Evolutionary conservation across 2,888 invertebrate species (phyloP).

Genomic region (Andrena dorsata): DNA sequence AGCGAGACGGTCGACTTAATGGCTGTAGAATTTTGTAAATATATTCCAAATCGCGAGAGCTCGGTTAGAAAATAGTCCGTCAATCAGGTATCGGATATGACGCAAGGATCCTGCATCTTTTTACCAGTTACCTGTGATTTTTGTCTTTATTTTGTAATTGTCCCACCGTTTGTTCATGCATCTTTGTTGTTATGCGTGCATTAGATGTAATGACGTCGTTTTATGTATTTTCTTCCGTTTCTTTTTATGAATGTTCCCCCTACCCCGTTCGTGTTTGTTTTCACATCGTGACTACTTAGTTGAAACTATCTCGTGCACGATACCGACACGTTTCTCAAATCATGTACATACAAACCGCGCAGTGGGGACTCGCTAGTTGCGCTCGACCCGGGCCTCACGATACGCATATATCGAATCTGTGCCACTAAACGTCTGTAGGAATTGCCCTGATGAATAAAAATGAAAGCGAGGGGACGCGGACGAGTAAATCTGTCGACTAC

Average conservation of each 20-base stretch:
- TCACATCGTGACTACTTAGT: not conserved
- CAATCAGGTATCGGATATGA: not conserved
- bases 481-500: too few species aligned
- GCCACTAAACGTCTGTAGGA: too few species aligned
- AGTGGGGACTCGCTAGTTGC: too few species aligned
- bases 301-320: not conserved
- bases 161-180: constrained; percentile 43
- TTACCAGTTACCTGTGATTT: constrained; percentile 37
- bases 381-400: too few species aligned
- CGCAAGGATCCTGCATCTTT: constrained; percentile 10
- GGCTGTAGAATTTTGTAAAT: not conserved
- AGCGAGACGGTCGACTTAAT: not conserved
- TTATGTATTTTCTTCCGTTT: constrained; percentile 6
- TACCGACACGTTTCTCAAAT: too few species aligned
- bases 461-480: too few species aligned
- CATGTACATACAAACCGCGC: too few species aligned
- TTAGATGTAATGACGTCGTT: constrained; percentile 7
- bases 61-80: not conserved
- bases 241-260: constrained; percentile 14
- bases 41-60: not conserved
- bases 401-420: too few species aligned
- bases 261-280: constrained; percentile 27
- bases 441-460: too few species aligned
- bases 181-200: constrained; percentile 53
- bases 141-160: constrained; percentile 32